Evolutionary conservation across 2,797 vertebrate species (phyloP).

Genomic region (Aviceda leuphotes): DNA sequence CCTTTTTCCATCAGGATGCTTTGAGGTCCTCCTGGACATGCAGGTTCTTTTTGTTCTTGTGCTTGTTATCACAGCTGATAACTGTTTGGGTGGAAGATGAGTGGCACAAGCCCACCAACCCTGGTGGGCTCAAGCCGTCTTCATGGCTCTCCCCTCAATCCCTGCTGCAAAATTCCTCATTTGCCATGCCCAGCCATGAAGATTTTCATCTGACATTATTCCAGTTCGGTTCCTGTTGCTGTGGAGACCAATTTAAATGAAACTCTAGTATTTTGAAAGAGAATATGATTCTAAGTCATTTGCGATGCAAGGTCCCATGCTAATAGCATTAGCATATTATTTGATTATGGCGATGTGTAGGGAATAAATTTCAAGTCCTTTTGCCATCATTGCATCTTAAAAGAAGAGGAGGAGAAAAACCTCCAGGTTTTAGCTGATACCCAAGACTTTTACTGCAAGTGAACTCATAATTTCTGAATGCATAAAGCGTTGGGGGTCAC

Average conservation of each 20-base stretch:
- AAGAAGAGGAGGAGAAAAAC: conserved; percentile 3
- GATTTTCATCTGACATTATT: not conserved
- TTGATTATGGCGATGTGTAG: conserved; percentile 41
- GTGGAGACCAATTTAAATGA: conserved; percentile 66
- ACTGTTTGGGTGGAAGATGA: not conserved
- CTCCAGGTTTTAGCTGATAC: not conserved
- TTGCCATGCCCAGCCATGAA: not conserved
- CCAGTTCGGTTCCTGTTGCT: conserved; percentile 34
- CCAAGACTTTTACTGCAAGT: not conserved
- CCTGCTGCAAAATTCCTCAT: not conserved
- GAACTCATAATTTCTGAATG: conserved; percentile 3
- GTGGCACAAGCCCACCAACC: not conserved
- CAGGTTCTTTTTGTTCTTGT: not conserved
- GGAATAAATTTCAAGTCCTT: conserved; percentile 51
- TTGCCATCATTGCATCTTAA: conserved; percentile 10
- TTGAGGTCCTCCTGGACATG: not conserved
- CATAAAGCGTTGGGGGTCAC: not conserved
- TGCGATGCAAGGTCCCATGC: conserved; percentile 41
- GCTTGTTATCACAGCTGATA: not conserved
- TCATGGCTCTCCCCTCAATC: not conserved
- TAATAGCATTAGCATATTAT: conserved; percentile 66
- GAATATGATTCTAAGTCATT: conserved; percentile 52
- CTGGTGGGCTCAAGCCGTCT: not conserved
- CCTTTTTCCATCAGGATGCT: not conserved
- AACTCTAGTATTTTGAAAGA: conserved; percentile 55